These are phyloP conservation scores for Polymixis lichenea DNA, from an alignment of 2,888 invertebrate genomes.

Conservation along the genomic window DNA sequence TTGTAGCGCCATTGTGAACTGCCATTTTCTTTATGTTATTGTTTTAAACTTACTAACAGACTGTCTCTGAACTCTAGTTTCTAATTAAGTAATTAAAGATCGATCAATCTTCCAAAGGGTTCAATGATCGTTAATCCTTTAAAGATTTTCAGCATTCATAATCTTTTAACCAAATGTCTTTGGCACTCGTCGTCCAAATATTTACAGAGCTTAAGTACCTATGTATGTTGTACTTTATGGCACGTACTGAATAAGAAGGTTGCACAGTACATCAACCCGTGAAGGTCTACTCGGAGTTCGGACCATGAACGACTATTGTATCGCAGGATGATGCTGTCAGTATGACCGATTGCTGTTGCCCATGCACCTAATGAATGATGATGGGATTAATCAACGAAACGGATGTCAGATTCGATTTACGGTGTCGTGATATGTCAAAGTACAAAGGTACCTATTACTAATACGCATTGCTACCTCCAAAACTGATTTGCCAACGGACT, in stretches of 20 bases:
- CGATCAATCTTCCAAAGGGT: conserved; percentile 11
- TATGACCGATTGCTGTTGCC: conserved; percentile 7
- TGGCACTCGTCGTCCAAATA: conserved; percentile 22
- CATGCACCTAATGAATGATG: conserved; percentile 8
- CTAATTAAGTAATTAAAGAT: conserved; percentile 9
- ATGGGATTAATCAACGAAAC: conserved; percentile 22
- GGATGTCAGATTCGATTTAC: conserved; percentile 17
- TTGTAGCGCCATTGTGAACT: conserved; percentile 9
- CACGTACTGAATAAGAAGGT: conserved; percentile 11
- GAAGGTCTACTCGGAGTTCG: conserved; percentile 20
- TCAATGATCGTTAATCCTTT: conserved; percentile 25
- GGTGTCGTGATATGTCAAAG: not conserved
- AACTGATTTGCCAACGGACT: conserved; percentile 52
- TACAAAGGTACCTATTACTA: not conserved
- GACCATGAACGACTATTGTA: conserved; percentile 7
- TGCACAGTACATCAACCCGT: conserved; percentile 27
- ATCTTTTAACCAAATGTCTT: conserved; percentile 31
- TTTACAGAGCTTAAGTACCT: conserved; percentile 19
- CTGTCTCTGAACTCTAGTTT: conserved; percentile 25
- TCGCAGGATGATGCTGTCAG: conserved; percentile 10
- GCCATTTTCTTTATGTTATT: conserved; percentile 18
- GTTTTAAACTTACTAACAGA: conserved; percentile 5
- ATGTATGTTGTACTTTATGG: conserved; percentile 1
- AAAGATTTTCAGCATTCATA: conserved; percentile 29
- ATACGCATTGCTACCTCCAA: conserved; percentile 17